Conservation (phyloP, 2,797 vertebrate genomes). For the Myripristis jacobus region DNA sequence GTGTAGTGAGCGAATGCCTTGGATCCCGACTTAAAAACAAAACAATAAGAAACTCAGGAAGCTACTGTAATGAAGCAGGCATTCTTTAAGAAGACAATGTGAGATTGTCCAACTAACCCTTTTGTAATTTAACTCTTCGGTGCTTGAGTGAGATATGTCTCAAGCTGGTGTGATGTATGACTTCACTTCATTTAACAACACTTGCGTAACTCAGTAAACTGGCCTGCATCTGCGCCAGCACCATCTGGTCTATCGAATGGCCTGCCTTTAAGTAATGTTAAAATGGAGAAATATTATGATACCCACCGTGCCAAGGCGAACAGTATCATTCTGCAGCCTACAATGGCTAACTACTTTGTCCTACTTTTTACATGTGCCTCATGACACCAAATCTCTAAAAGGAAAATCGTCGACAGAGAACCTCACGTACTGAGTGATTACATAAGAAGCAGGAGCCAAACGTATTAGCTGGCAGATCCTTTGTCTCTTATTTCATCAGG, state of each 20-base stretch:
- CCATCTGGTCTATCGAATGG: not conserved
- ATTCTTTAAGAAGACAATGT: conserved; percentile 38
- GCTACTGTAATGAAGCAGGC: conserved; percentile 38
- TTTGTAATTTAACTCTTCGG: conserved; percentile 49
- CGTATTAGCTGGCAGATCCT: conserved; percentile 59
- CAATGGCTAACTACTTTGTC: not conserved
- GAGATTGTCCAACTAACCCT: conserved; percentile 28
- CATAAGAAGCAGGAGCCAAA: conserved; percentile 51
- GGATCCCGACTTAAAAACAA: conserved; percentile 45
- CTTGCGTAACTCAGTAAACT: conserved; percentile 18
- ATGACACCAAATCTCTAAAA: conserved; percentile 37
- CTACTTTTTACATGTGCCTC: conserved; percentile 29
- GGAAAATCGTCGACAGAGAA: conserved; percentile 40
- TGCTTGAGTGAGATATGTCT: conserved; percentile 66
- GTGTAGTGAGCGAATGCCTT: conserved; percentile 44
- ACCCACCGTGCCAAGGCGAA: conserved; percentile 16
- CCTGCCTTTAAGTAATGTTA: conserved; percentile 16
- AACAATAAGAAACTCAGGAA: conserved; percentile 37
- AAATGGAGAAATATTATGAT: conserved; percentile 17
- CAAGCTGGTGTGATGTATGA: conserved; percentile 59
- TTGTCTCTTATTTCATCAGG: conserved; percentile 56
- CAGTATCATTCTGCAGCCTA: conserved; percentile 18
- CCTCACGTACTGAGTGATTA: conserved; percentile 44
- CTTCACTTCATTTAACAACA: conserved; percentile 50
- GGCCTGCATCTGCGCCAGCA: conserved; percentile 14